These are phyloP conservation scores for Mystacornis crossleyi DNA, from an alignment of 2,113 vertebrate species.

Conservation along the genomic window DNA sequence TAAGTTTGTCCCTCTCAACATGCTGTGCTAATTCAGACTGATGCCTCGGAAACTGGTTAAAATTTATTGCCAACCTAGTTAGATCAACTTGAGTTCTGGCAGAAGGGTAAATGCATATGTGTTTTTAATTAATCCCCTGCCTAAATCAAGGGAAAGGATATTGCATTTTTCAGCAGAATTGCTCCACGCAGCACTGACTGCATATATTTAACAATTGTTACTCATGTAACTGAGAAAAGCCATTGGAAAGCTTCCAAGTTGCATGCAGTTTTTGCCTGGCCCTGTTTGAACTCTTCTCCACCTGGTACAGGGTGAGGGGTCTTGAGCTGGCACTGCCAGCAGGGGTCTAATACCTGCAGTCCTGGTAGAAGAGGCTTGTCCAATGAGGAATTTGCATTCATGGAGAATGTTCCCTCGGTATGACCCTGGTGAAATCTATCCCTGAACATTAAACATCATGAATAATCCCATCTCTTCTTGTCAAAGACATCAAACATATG, in stretches of 20 bases:
- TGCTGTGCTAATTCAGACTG: background rate
- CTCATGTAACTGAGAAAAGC: background rate
- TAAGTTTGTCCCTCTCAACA: background rate
- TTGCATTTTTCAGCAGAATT: conserved; percentile 60
- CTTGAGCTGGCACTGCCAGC: background rate
- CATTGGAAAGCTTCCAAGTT: background rate
- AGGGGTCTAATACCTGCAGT: background rate
- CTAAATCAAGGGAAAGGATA: conserved; percentile 21
- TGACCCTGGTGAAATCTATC: background rate
- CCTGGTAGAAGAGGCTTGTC: background rate
- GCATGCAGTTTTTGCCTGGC: background rate
- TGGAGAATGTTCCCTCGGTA: accelerated
- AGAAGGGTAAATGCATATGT: background rate
- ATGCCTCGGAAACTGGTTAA: background rate
- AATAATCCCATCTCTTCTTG: background rate
- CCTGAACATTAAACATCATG: background rate
- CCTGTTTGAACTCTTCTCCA: background rate
- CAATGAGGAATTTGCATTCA: background rate
- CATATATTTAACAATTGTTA: conserved; percentile 16
- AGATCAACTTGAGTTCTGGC: background rate
- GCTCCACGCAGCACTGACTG: background rate
- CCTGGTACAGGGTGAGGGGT: background rate
- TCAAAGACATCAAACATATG: background rate
- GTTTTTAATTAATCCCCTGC: conserved; percentile 54
- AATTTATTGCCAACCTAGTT: background rate